A percentile compares a stretch with the other conserved stretches of the same genome.
Evolutionary conservation across 2,888 invertebrate genomes (phyloP).

Genomic region (Drosophila meridionalis): DNA sequence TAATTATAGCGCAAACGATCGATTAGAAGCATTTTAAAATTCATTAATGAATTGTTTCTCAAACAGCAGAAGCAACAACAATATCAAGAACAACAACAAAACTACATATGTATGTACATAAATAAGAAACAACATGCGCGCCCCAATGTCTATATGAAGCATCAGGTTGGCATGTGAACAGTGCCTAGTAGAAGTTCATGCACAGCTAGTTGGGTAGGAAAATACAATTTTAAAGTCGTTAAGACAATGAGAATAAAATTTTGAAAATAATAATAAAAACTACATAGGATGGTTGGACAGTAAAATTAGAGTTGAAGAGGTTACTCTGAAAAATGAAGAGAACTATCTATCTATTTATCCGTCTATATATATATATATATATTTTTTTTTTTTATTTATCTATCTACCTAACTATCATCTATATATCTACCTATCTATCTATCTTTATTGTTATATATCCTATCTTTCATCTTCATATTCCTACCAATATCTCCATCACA

Average conservation of each 20-base stretch:
- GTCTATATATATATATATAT: background rate
- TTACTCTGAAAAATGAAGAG: too few species aligned
- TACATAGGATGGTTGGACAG: background rate
- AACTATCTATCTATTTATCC: background rate
- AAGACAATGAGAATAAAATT: background rate
- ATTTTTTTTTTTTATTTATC: background rate
- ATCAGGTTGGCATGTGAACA: conserved; percentile 51
- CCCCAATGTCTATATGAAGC: conserved; percentile 55
- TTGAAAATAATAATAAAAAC: background rate
- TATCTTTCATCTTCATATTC: too few species aligned
- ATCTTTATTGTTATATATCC: background rate
- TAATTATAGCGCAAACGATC: conserved; percentile 79
- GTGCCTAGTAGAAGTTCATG: conserved; percentile 31
- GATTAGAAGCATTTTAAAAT: conserved; percentile 79
- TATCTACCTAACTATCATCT: background rate
- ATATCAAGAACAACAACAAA: conserved; percentile 33
- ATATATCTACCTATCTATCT: background rate
- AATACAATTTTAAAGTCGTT: background rate
- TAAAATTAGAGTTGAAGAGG: background rate
- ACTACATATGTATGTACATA: conserved; percentile 70
- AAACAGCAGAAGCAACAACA: conserved; percentile 60
- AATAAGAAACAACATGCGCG: conserved; percentile 61
- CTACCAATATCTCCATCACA: background rate
- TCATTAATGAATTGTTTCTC: conserved; percentile 80
- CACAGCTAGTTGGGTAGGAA: background rate